Conservation (phyloP, 2,797 vertebrate genomes). For the Sebastolobus alascanus region DNA sequence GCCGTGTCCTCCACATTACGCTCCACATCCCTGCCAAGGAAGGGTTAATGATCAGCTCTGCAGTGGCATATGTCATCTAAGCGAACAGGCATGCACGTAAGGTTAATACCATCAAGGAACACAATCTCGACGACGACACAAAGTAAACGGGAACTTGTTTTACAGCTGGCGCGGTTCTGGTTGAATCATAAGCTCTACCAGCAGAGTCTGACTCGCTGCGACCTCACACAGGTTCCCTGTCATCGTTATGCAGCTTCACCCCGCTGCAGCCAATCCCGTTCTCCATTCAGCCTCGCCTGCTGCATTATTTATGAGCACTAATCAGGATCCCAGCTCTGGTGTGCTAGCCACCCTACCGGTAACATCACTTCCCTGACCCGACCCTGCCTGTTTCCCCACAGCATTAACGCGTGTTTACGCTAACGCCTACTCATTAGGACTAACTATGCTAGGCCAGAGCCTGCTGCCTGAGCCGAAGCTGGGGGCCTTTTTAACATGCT, state of each 20-base stretch:
- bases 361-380: conserved; percentile 83
- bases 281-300: conserved; percentile 56
- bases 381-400: conserved; percentile 81
- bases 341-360: conserved; percentile 79
- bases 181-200: conserved; percentile 58
- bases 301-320: conserved; percentile 84
- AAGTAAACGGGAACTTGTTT: conserved; percentile 28
- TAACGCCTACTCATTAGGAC: conserved; percentile 82
- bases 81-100: conserved; percentile 24
- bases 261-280: conserved; percentile 66
- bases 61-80: conserved; percentile 57
- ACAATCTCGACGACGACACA: conserved; percentile 2
- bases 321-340: conserved; percentile 80
- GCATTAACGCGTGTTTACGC: conserved; percentile 80
- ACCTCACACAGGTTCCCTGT: conserved; percentile 70
- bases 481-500: conserved; percentile 77
- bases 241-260: conserved; percentile 70
- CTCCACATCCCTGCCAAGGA: conserved; percentile 37
- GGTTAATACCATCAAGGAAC: conserved; percentile 26
- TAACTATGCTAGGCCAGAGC: conserved; percentile 72
- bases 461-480: conserved; percentile 64
- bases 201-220: conserved; percentile 53
- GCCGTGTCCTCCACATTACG: conserved; percentile 47
- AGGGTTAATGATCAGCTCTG: conserved; percentile 65
- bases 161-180: conserved; percentile 33